These are phyloP conservation scores for Xyliphius kryptos DNA, from an alignment of 2,113 vertebrate genomes.

Conservation along the genomic window DNA sequence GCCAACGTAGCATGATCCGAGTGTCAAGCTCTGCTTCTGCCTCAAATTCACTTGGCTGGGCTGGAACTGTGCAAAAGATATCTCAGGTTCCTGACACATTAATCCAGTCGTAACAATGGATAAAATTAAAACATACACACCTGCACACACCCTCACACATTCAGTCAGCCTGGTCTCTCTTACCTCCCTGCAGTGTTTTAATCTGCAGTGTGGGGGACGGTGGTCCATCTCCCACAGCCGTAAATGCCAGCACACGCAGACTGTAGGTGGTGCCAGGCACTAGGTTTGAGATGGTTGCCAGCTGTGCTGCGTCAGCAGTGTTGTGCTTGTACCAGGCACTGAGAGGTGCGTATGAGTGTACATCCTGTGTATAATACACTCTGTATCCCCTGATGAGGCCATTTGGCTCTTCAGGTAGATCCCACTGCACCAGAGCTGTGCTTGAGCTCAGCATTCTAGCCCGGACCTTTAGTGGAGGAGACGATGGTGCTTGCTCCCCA, in stretches of 20 bases:
- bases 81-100: no score
- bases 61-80: slow-evolving; percentile 76
- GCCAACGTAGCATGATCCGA: slow-evolving; percentile 83
- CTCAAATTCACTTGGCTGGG: slow-evolving; percentile 81
- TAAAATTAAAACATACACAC: no score
- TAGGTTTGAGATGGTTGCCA: slow-evolving; percentile 84
- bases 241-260: slow-evolving; percentile 86
- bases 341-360: slow-evolving; percentile 63
- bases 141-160: no score
- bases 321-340: slow-evolving; percentile 89
- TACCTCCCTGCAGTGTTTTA: slow-evolving; percentile 93
- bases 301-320: slow-evolving; percentile 76
- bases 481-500: slow-evolving; percentile 90
- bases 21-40: slow-evolving; percentile 89
- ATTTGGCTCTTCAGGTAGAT: slow-evolving; percentile 88
- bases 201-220: slow-evolving; percentile 86
- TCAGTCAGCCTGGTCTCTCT: no score
- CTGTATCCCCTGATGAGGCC: slow-evolving; percentile 87
- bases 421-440: slow-evolving; percentile 94
- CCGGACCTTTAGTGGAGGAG: slow-evolving; percentile 82
- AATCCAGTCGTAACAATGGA: no score
- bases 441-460: slow-evolving; percentile 87
- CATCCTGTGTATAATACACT: slow-evolving; percentile 80
- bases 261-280: slow-evolving; percentile 86
- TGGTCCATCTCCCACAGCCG: slow-evolving; percentile 86